Evolutionary conservation across 2,888 invertebrate species (phyloP).

Genomic region (Ectobius pallidus): DNA sequence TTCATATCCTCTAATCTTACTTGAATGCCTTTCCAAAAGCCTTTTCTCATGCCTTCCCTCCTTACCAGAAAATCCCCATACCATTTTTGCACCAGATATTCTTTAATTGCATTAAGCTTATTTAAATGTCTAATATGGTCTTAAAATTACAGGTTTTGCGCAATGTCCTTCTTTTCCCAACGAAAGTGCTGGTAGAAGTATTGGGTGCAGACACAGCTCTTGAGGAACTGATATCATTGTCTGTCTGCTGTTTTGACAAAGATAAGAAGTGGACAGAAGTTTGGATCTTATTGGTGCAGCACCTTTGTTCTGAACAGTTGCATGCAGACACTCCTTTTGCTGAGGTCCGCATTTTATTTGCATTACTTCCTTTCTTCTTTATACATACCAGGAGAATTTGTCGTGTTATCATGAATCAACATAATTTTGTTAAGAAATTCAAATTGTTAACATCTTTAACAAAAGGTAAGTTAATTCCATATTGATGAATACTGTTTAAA

Average conservation of each 20-base stretch:
- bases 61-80: too few species aligned
- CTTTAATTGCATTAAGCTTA: too few species aligned
- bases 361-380: constrained; percentile 67
- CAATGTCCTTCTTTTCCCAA: constrained; percentile 55
- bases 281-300: constrained; percentile 53
- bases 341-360: constrained; percentile 63
- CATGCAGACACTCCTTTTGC: constrained; percentile 45
- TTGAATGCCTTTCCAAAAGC: too few species aligned
- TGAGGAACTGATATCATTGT: constrained; percentile 59
- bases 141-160: constrained; percentile 63
- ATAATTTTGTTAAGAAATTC: constrained; percentile 49
- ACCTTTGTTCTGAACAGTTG: constrained; percentile 57
- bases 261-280: neutral
- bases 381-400: too few species aligned
- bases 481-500: too few species aligned
- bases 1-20: too few species aligned
- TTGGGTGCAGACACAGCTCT: constrained; percentile 58
- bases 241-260: constrained; percentile 48
- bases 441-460: constrained; percentile 49
- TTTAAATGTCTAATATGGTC: too few species aligned
- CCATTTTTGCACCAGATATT: too few species aligned
- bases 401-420: neutral
- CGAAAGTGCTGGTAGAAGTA: constrained; percentile 54
- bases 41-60: too few species aligned
- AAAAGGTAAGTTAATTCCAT: constrained; percentile 28